Conservation (phyloP, 2,888 invertebrate species). For the Parthenolecanium corni region DNA sequence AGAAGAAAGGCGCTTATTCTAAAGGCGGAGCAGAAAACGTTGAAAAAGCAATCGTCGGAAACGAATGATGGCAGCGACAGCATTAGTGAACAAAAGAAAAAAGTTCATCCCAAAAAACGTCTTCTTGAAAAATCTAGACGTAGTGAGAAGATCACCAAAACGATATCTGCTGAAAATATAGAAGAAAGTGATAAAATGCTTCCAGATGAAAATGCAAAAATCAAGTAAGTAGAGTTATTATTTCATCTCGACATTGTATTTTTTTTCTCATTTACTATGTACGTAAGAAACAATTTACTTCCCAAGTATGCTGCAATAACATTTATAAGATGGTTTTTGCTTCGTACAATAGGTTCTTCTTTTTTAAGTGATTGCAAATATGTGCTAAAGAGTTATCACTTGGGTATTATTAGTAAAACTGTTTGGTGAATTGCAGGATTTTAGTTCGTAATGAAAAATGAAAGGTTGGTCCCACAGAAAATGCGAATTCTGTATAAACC, state of each 20-base stretch:
- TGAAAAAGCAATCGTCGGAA: neutral
- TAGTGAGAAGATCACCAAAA: neutral
- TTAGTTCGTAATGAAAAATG: no score
- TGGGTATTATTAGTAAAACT: no score
- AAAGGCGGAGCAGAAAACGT: neutral
- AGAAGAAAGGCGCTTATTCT: neutral
- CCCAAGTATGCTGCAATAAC: neutral
- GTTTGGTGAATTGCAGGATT: no score
- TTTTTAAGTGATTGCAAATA: no score
- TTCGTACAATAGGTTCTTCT: no score
- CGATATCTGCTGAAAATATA: constrained; percentile 14
- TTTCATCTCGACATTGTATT: neutral
- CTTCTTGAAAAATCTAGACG: neutral
- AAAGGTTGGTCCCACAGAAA: no score
- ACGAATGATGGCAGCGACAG: neutral
- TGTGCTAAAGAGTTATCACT: no score
- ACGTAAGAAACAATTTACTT: neutral
- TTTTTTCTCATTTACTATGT: neutral
- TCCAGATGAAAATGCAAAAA: constrained; percentile 32
- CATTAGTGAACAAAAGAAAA: neutral
- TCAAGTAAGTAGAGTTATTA: constrained; percentile 29
- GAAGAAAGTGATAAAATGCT: constrained; percentile 23
- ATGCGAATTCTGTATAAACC: no score
- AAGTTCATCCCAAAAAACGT: neutral
- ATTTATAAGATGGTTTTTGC: no score